phyloP scores from a whole-genome alignment of 2,888 invertebrate species.

The Heterodera filipjevi region DNA sequence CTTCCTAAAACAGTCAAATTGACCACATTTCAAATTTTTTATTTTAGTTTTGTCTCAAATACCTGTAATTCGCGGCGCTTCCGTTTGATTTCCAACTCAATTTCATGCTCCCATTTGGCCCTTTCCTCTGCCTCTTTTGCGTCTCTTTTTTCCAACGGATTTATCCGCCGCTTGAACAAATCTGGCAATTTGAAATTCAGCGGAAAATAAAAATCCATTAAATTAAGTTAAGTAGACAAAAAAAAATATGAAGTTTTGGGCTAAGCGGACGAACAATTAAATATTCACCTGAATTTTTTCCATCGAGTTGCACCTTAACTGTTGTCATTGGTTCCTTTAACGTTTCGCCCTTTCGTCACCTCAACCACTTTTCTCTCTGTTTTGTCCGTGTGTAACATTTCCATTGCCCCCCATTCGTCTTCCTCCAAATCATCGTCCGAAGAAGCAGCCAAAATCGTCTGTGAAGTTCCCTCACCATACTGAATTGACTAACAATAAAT shows the following conservation, averaged over 20 bases:
- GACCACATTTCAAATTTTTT: no score
- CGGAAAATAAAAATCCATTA: not conserved
- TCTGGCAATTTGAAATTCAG: not conserved
- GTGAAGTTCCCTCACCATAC: not conserved
- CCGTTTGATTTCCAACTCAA: slow-evolving; percentile 29
- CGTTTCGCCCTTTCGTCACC: not conserved
- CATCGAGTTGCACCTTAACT: not conserved
- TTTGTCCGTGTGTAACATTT: slow-evolving; percentile 1
- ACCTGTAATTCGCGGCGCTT: slow-evolving; percentile 26
- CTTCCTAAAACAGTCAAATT: slow-evolving; percentile 1
- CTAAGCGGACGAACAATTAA: not conserved
- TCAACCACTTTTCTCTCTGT: not conserved
- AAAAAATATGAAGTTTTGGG: no score
- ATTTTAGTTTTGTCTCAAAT: not conserved
- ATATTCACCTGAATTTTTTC: not conserved
- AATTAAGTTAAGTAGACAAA: no score
- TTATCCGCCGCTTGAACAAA: slow-evolving; percentile 4
- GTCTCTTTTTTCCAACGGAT: slow-evolving; percentile 9
- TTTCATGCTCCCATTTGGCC: slow-evolving; percentile 27
- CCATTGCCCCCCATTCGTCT: slow-evolving; percentile 31
- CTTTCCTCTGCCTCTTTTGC: slow-evolving; percentile 13
- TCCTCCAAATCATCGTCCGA: not conserved
- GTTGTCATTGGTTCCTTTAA: not conserved
- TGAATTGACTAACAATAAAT: not conserved
- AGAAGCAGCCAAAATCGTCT: not conserved